Evolutionary conservation across 1,140 invertebrate species (phyloP).

Genomic region (Eciton burchellii): DNA sequence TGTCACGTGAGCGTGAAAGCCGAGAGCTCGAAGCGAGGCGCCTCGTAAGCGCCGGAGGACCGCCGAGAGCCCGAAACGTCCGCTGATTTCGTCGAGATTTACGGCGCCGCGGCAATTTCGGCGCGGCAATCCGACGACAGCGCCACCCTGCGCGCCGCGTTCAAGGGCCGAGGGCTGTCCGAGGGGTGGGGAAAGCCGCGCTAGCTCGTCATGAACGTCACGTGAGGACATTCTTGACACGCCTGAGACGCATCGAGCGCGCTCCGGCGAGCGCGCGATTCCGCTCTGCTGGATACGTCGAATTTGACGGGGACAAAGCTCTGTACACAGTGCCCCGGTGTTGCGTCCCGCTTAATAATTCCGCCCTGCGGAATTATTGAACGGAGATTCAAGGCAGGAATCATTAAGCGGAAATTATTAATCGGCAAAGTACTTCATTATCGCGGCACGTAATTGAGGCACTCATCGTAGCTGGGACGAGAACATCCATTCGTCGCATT

Average conservation of each 20-base stretch:
- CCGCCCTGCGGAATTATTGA: no score
- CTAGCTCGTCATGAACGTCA: constrained; percentile 66
- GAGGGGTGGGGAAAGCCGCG: no score
- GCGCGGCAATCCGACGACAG: constrained; percentile 6
- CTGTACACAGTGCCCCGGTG: no score
- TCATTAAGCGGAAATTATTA: no score
- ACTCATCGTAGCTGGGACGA: no score
- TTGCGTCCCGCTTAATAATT: no score
- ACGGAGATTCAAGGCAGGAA: no score
- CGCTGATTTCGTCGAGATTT: constrained; percentile 66
- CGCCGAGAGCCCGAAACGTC: constrained; percentile 27
- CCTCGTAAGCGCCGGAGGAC: constrained; percentile 10
- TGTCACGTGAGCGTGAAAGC: constrained; percentile 65
- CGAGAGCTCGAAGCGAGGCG: constrained; percentile 5
- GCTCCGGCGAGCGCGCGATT: not conserved
- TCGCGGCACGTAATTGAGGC: no score
- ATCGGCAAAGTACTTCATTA: no score
- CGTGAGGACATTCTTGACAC: constrained; percentile 69
- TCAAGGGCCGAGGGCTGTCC: constrained; percentile 35
- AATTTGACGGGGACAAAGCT: not conserved
- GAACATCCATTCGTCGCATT: no score
- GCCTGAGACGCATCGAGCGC: constrained; percentile 51
- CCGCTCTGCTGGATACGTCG: not conserved
- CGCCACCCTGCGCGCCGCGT: constrained; percentile 32
- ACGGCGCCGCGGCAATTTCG: constrained; percentile 42